Base-by-base conservation (phyloP, 2,797 vertebrate species). In the Sparus aurata region DNA sequence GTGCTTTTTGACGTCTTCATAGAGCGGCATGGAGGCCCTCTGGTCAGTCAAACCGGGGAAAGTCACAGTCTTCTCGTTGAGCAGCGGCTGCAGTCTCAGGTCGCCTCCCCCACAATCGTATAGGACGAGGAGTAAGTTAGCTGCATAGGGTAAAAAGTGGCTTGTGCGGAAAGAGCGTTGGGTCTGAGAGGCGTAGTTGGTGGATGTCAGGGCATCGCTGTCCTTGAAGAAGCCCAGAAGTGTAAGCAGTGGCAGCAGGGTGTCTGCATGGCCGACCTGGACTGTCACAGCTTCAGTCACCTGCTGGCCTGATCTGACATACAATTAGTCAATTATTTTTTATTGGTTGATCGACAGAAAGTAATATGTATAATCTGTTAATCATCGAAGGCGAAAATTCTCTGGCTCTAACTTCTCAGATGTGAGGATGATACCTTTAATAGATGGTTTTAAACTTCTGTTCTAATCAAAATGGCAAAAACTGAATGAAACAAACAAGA, bases 231-330 rank as follows among this genome's bases (percentile, higher is more conserved):
- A 96, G 62, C 97, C 97, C 95, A 99, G 95, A 5, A 99, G 96
- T 30, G 97, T 95, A 2, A 99, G 94, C 46, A 99, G 94, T 0
- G 98, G 98, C 68, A 98, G 94, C 45, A 99, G 94, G 0, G 98
- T 99, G 90, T 99, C 98, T 15, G 97, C 98, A 0, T 99, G 98
- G 15, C 98, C 98, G 2, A 99, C 92, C 83, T 99, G 97, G 57
- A 99, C 89, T 0, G 96, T 95, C 73, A 96, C 95, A 0, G 95
- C 95, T 61, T 96, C 96, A 34, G 94, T 95, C 87, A 98, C 92
- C n/a, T 92, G 80, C 47, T 25, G 57, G 60, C 95, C 95, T n/a
- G 91, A 95, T 79, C 98, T 99, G 78, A 75, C 20, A 68, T 16
- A 60, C 9, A 45, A 34, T 34, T 7, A 34, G 30, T 34, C 30